A percentile compares a stretch with the other conserved stretches of the same genome.
These are phyloP conservation scores for Megathymus violae DNA, from an alignment of 1,140 invertebrate species.

Conservation along the genomic window DNA sequence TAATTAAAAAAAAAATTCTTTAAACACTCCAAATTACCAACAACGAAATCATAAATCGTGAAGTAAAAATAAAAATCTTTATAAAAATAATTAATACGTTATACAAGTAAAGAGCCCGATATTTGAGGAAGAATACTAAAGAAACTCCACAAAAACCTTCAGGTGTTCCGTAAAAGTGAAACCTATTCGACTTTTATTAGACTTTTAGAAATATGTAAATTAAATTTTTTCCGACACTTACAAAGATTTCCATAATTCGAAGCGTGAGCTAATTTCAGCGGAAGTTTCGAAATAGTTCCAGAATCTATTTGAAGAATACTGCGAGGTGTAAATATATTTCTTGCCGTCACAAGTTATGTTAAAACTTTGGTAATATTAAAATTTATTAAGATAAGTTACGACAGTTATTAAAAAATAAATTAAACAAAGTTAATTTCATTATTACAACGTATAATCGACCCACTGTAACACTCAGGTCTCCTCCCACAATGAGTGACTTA, in stretches of 20 bases:
- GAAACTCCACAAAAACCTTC: slow-evolving; percentile 26
- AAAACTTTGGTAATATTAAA: too few species aligned
- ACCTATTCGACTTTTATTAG: slow-evolving; percentile 25
- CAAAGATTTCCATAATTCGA: slow-evolving; percentile 1
- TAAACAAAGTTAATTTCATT: too few species aligned
- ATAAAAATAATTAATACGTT: slow-evolving; percentile 8
- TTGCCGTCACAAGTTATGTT: too few species aligned
- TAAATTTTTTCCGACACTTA: not conserved
- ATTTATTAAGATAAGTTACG: too few species aligned
- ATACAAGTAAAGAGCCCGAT: slow-evolving; percentile 6
- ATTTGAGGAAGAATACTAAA: slow-evolving; percentile 25
- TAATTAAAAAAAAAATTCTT: too few species aligned
- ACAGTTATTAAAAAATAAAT: too few species aligned
- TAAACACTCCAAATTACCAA: too few species aligned
- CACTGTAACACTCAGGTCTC: too few species aligned
- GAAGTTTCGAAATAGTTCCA: not conserved
- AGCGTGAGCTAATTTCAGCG: not conserved
- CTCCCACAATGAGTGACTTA: too few species aligned
- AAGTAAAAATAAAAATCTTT: not conserved
- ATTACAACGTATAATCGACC: too few species aligned
- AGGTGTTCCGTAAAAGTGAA: slow-evolving; percentile 30
- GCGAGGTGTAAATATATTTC: too few species aligned
- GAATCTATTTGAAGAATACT: too few species aligned
- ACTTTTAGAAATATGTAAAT: slow-evolving; percentile 5
- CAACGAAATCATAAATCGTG: not conserved